These are phyloP conservation scores for Tuberolachnus salignus DNA, from an alignment of 2,888 invertebrate genomes.

Conservation along the genomic window DNA sequence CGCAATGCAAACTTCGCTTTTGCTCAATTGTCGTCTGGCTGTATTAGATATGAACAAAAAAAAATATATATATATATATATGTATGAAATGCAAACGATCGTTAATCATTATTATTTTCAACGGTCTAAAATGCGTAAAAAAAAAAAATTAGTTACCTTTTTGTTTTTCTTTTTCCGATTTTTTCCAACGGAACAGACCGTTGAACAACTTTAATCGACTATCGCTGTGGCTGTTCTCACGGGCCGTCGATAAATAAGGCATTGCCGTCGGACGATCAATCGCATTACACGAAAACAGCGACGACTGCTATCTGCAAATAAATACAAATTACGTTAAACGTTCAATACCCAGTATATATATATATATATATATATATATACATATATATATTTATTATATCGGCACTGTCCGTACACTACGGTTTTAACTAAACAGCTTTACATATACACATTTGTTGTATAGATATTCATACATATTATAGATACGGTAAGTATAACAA, in stretches of 20 bases:
- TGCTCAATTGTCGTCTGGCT: conserved; percentile 56
- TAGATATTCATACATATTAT: no score
- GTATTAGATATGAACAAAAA: no score
- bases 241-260: conserved; percentile 46
- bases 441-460: neutral
- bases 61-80: no score
- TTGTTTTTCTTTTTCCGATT: conserved; percentile 49
- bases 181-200: conserved; percentile 48
- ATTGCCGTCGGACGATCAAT: conserved; percentile 35
- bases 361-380: no score
- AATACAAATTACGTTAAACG: no score
- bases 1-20: conserved; percentile 63
- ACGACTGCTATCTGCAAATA: conserved; percentile 47
- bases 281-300: conserved; percentile 46
- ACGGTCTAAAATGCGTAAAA: no score
- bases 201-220: conserved; percentile 48
- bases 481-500: neutral
- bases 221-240: conserved; percentile 46
- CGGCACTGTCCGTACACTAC: neutral
- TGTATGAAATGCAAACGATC: no score
- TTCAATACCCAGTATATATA: neutral
- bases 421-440: neutral
- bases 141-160: conserved; percentile 11
- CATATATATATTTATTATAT: neutral
- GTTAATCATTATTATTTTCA: neutral